These are phyloP conservation scores for Novumbra hubbsi DNA, from an alignment of 2,797 vertebrate species.

Conservation along the genomic window DNA sequence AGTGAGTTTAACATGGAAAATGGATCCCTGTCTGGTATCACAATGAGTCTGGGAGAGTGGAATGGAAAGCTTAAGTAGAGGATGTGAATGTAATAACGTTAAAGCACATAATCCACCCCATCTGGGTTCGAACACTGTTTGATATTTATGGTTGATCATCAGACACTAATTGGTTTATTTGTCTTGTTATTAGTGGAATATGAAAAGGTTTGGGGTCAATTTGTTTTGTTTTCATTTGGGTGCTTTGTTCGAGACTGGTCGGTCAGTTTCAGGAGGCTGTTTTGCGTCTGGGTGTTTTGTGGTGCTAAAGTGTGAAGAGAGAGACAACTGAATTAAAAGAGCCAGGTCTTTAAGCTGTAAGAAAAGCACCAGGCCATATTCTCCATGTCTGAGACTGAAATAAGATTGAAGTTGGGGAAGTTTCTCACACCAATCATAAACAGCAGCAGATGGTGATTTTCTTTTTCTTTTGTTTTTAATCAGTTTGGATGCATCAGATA, in stretches of 20 bases:
- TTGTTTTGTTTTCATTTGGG: conserved; percentile 78
- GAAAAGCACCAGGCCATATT: conserved; percentile 34
- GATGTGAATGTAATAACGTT: conserved; percentile 88
- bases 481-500: conserved; percentile 4
- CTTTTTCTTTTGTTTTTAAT: neutral
- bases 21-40: conserved; percentile 80
- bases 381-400: conserved; percentile 37
- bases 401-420: conserved; percentile 22
- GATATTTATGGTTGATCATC: conserved; percentile 87
- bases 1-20: conserved; percentile 82
- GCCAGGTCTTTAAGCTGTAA: conserved; percentile 37
- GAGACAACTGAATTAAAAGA: conserved; percentile 22
- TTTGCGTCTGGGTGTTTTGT: conserved; percentile 33
- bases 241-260: conserved; percentile 36
- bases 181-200: conserved; percentile 76
- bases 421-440: conserved; percentile 37
- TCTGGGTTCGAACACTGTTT: conserved; percentile 81
- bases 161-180: conserved; percentile 77
- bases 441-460: conserved; percentile 33
- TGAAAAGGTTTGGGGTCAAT: conserved; percentile 54
- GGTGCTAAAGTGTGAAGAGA: conserved; percentile 19
- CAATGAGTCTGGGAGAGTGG: conserved; percentile 72
- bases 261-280: conserved; percentile 56
- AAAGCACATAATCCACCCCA: conserved; percentile 86
- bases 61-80: conserved; percentile 87